phyloP scores from a whole-genome alignment of 2,113 vertebrate species.

The Oceanites oceanicus region DNA sequence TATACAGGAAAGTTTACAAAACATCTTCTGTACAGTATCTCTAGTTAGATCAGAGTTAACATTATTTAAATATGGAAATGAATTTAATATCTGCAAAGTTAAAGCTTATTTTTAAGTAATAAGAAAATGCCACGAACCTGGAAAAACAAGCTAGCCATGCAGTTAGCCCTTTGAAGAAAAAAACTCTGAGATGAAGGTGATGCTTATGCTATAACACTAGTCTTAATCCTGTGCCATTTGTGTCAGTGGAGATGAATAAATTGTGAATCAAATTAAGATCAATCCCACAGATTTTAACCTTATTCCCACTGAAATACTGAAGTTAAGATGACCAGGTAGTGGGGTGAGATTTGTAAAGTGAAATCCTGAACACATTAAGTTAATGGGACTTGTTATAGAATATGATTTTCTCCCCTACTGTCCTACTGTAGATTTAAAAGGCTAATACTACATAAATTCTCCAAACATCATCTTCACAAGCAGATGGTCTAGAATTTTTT shows the following conservation, averaged over 20 bases:
- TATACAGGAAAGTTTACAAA: background rate
- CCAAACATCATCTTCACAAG: background rate
- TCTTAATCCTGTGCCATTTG: background rate
- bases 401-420: background rate
- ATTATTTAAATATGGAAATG: background rate
- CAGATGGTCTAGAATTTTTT: background rate
- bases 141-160: background rate
- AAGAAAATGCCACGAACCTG: background rate
- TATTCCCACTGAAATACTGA: conserved; percentile 1
- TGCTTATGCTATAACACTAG: background rate
- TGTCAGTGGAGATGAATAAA: background rate
- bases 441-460: background rate
- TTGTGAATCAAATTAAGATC: background rate
- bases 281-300: background rate
- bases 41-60: background rate
- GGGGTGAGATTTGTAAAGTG: background rate
- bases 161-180: background rate
- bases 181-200: background rate
- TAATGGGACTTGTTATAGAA: background rate
- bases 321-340: background rate
- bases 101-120: background rate
- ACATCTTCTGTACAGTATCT: background rate
- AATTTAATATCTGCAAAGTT: background rate
- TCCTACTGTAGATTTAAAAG: background rate
- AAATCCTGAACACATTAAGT: background rate